Evolutionary conservation across 1,140 invertebrate species (phyloP).

Genomic region (Sesamia nonagrioides): DNA sequence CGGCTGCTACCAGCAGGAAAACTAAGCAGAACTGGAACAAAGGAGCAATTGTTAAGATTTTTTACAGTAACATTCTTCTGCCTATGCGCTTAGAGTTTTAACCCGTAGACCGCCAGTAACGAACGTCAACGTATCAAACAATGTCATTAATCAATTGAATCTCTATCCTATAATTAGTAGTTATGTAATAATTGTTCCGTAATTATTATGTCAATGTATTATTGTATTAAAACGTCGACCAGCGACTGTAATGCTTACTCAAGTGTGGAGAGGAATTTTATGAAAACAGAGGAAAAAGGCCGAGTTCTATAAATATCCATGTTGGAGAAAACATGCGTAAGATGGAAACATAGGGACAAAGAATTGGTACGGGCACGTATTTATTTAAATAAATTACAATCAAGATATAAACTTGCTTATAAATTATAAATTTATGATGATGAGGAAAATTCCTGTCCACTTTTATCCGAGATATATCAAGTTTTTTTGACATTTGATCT

Average conservation of each 20-base stretch:
- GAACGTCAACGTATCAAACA: not conserved
- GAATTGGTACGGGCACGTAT: not conserved
- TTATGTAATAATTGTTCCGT: not conserved
- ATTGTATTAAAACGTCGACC: not conserved
- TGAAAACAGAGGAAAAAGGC: constrained; percentile 3
- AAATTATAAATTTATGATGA: not conserved
- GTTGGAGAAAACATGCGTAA: not conserved
- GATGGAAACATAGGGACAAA: not conserved
- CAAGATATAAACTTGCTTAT: not conserved
- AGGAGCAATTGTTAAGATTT: constrained; percentile 24
- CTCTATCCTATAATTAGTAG: not conserved
- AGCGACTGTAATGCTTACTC: not conserved
- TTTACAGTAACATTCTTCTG: not conserved
- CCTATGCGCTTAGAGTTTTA: not conserved
- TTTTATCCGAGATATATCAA: not conserved
- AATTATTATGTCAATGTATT: constrained; percentile 8
- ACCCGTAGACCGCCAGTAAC: not conserved
- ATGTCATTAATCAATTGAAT: not conserved
- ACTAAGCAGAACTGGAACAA: constrained; percentile 90
- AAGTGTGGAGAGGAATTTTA: constrained; percentile 16
- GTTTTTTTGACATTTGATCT: not conserved
- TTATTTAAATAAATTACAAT: not conserved
- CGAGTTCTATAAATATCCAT: not conserved
- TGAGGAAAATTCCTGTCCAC: not conserved
- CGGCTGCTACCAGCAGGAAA: constrained; percentile 91